phyloP scores from a whole-genome alignment of 2,113 vertebrate species.

The Pomatorhinus ruficollis region DNA sequence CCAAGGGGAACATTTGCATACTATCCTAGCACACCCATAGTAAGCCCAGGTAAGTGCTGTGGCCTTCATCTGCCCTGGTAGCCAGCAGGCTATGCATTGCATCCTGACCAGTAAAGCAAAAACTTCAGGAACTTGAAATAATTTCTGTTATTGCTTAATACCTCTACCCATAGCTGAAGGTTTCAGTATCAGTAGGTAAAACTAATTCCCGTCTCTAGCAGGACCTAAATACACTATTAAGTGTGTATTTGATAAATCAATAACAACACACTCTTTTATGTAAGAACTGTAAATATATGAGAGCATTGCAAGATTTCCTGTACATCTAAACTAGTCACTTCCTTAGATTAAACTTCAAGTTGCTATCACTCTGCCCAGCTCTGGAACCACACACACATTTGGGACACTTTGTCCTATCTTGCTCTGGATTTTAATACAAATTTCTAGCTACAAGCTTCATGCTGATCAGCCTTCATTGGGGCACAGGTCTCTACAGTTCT shows the following conservation, averaged over 20 bases:
- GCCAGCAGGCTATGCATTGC: neutral
- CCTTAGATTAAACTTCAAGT: neutral
- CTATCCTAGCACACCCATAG: neutral
- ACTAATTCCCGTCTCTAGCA: neutral
- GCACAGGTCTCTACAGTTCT: neutral
- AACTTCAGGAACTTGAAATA: neutral
- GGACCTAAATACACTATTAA: neutral
- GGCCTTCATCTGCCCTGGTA: neutral
- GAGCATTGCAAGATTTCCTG: neutral
- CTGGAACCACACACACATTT: neutral
- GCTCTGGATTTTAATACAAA: neutral
- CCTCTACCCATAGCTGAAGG: neutral
- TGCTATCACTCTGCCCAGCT: neutral
- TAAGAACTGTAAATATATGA: neutral
- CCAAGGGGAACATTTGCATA: neutral
- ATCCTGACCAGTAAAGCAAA: neutral
- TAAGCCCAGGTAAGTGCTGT: constrained; percentile 22
- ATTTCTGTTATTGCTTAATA: neutral
- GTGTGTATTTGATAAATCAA: neutral
- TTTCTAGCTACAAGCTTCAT: neutral
- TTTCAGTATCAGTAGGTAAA: neutral
- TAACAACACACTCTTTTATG: neutral
- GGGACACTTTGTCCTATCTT: neutral
- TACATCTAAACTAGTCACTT: neutral
- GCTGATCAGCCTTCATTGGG: neutral